A percentile compares a stretch with the other conserved stretches of the same genome.
phyloP scores from a whole-genome alignment of 1,140 invertebrate species.

The Nasonia longicornis region DNA sequence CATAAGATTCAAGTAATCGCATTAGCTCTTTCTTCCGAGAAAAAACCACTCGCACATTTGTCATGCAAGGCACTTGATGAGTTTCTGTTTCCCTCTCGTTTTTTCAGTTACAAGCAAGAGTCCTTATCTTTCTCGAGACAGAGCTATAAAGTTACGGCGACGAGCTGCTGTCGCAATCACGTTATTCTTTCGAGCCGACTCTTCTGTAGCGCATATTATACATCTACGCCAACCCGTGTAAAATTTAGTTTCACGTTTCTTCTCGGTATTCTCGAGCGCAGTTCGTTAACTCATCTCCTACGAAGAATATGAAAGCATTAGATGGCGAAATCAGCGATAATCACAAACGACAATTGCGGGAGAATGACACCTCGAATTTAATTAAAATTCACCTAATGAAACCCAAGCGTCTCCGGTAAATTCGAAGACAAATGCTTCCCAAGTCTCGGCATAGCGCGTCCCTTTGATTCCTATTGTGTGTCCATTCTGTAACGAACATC shows the following conservation, averaged over 20 bases:
- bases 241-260: not conserved
- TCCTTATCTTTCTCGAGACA: not conserved
- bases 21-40: not conserved
- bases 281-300: not conserved
- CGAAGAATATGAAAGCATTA: not conserved
- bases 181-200: not conserved
- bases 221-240: not conserved
- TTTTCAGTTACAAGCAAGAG: not conserved
- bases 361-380: too few species aligned
- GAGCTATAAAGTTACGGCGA: not conserved
- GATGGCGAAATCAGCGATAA: too few species aligned
- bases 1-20: not conserved
- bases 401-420: too few species aligned
- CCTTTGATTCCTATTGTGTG: conserved; percentile 16
- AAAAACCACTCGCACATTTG: not conserved
- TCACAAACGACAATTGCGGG: too few species aligned
- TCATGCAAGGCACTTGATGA: not conserved
- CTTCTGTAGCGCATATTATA: not conserved
- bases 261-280: too few species aligned
- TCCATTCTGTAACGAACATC: not conserved
- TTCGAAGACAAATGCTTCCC: too few species aligned
- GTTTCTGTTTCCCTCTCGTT: not conserved
- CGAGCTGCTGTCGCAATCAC: not conserved
- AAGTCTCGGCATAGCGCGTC: not conserved
- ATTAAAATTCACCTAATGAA: too few species aligned